Percentiles rank a stretch among this genome's conserved stretches.
Conservation (phyloP, 1,140 invertebrate genomes). For the Drosophila hydei region DNA sequence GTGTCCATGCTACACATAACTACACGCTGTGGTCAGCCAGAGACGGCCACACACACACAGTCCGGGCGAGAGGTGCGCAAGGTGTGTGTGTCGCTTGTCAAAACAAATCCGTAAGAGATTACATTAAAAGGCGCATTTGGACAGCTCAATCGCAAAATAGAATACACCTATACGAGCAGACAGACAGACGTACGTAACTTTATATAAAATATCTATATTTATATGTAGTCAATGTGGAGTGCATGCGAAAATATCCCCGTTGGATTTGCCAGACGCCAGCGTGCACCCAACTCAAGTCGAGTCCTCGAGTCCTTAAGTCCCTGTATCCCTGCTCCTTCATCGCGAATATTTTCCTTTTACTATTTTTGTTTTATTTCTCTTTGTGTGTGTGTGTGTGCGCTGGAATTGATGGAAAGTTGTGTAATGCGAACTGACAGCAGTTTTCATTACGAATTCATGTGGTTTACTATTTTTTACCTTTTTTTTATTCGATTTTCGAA, state of each 20-base stretch:
- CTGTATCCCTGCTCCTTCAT: slow-evolving; percentile 20
- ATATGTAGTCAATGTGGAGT: slow-evolving; percentile 16
- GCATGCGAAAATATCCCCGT: slow-evolving; percentile 55
- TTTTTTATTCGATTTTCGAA: slow-evolving; percentile 14
- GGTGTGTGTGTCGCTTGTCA: slow-evolving; percentile 56
- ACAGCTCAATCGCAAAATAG: slow-evolving; percentile 77
- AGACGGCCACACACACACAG: not conserved
- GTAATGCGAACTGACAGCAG: slow-evolving; percentile 67
- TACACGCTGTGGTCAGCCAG: slow-evolving; percentile 6
- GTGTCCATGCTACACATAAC: slow-evolving; percentile 46
- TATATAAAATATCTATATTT: slow-evolving; percentile 1
- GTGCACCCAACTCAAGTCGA: slow-evolving; percentile 69
- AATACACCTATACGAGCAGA: slow-evolving; percentile 35
- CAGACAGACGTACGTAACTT: not conserved
- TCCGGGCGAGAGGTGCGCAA: not conserved
- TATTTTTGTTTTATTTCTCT: slow-evolving; percentile 6
- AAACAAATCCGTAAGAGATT: slow-evolving; percentile 81
- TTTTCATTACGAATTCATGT: slow-evolving; percentile 71
- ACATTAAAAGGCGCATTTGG: slow-evolving; percentile 81
- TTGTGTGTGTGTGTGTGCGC: not conserved
- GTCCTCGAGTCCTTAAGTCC: slow-evolving; percentile 31
- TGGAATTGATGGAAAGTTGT: slow-evolving; percentile 67
- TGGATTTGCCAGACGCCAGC: slow-evolving; percentile 56
- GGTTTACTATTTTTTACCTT: slow-evolving; percentile 45
- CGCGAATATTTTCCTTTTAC: slow-evolving; percentile 2